These are phyloP conservation scores for Pheosia tremula DNA, from an alignment of 2,888 invertebrate species.

Conservation along the genomic window DNA sequence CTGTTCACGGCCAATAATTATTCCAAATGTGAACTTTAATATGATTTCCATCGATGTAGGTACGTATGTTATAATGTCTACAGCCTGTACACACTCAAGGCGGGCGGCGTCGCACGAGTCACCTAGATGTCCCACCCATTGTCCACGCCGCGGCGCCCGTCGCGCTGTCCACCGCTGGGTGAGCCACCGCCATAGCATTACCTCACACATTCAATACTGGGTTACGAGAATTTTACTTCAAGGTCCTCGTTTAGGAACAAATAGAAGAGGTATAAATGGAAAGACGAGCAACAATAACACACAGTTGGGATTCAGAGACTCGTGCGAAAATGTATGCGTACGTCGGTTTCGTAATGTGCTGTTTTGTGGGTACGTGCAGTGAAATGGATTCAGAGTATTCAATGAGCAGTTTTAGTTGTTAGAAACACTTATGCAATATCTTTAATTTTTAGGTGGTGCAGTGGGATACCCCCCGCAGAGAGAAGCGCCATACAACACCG, in stretches of 20 bases:
- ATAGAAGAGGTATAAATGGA: slow-evolving; percentile 81
- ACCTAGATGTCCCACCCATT: slow-evolving; percentile 83
- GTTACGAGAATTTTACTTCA: slow-evolving; percentile 84
- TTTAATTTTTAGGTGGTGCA: slow-evolving; percentile 64
- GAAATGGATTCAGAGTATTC: slow-evolving; percentile 31
- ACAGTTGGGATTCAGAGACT: slow-evolving; percentile 72
- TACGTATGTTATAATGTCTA: slow-evolving; percentile 27
- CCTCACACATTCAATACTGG: slow-evolving; percentile 83
- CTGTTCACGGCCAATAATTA: too few relatives aligned
- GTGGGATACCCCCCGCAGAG: slow-evolving; percentile 68
- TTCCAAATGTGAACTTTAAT: too few relatives aligned
- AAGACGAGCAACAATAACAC: slow-evolving; percentile 72
- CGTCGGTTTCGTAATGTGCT: slow-evolving; percentile 65
- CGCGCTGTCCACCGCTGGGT: slow-evolving; percentile 64
- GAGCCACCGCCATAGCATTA: slow-evolving; percentile 75
- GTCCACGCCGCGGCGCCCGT: slow-evolving; percentile 56
- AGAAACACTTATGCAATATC: slow-evolving; percentile 18
- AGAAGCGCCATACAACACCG: slow-evolving; percentile 66
- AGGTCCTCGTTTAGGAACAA: slow-evolving; percentile 81
- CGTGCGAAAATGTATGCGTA: slow-evolving; percentile 75
- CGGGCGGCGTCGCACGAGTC: slow-evolving; percentile 68
- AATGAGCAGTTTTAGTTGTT: slow-evolving; percentile 14
- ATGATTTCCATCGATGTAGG: slow-evolving; percentile 9
- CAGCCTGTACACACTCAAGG: slow-evolving; percentile 70
- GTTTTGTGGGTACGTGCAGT: slow-evolving; percentile 74